These are phyloP conservation scores for Euglossa dilemma DNA, from an alignment of 1,140 invertebrate genomes.

Conservation along the genomic window DNA sequence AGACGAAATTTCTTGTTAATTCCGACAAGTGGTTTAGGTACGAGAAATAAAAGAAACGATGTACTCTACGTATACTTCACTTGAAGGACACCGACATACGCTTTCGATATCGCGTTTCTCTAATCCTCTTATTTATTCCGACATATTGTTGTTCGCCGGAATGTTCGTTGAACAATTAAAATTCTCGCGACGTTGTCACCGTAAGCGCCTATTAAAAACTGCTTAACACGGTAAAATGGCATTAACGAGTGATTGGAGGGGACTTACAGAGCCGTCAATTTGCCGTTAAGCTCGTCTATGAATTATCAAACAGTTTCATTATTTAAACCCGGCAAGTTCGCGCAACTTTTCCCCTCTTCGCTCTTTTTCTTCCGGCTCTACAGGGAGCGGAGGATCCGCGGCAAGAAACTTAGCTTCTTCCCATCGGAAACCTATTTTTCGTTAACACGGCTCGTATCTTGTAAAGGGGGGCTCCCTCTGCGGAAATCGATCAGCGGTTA, in stretches of 20 bases:
- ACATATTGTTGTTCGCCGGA: too few species aligned
- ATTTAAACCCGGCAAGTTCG: constrained; percentile 14
- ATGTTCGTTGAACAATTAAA: too few species aligned
- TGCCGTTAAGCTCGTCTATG: neutral
- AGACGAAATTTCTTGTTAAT: too few species aligned
- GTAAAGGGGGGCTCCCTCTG: neutral
- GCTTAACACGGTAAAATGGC: neutral
- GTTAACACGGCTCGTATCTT: constrained; percentile 33
- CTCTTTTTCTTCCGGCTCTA: neutral
- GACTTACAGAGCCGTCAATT: neutral
- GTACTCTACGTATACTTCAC: too few species aligned
- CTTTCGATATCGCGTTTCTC: too few species aligned
- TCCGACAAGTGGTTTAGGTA: too few species aligned
- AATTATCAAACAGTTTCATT: constrained; percentile 16
- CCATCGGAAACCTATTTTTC: constrained; percentile 47
- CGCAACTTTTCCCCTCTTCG: neutral
- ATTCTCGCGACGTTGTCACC: too few species aligned
- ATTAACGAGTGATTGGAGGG: neutral
- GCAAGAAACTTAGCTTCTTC: constrained; percentile 25
- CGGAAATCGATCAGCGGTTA: constrained; percentile 40
- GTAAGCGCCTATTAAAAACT: neutral
- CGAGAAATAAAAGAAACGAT: too few species aligned
- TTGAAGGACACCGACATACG: too few species aligned
- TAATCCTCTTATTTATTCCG: too few species aligned
- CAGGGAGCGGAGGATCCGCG: constrained; percentile 13